Evolutionary conservation across 23 tunicate genomes (phyloP).

Genomic region (Clavelina lepadiformis): DNA sequence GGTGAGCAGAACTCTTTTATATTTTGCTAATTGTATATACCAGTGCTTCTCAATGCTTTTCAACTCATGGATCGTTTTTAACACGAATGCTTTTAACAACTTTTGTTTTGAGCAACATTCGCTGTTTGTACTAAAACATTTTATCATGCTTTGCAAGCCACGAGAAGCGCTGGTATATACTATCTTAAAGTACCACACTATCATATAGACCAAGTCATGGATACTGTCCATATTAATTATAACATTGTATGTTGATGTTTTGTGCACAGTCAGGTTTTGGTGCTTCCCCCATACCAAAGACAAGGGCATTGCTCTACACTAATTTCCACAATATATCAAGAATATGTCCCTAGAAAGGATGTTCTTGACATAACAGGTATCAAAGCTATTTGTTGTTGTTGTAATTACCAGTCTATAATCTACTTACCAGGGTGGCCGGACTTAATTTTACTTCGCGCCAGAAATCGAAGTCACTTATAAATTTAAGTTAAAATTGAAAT

Average conservation of each 20-base stretch:
- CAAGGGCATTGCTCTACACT: slow-evolving; percentile 87
- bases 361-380: slow-evolving; percentile 72
- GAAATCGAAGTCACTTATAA: too few relatives aligned
- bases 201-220: too few relatives aligned
- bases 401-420: neutral
- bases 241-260: neutral
- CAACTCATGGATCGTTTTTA: too few relatives aligned
- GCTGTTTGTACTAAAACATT: neutral
- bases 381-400: neutral
- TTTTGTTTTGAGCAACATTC: neutral
- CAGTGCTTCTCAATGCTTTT: too few relatives aligned
- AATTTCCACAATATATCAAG: slow-evolving; percentile 39
- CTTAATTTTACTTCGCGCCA: too few relatives aligned
- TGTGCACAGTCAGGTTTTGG: slow-evolving; percentile 65
- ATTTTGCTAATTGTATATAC: neutral
- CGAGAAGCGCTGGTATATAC: neutral
- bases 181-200: too few relatives aligned
- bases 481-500: too few relatives aligned
- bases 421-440: neutral
- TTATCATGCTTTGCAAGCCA: neutral
- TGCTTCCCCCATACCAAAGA: slow-evolving; percentile 87
- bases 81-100: neutral
- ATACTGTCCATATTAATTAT: neutral
- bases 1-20: slow-evolving; percentile 10
- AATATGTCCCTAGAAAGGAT: slow-evolving; percentile 25